Base-by-base conservation (phyloP, 2,888 invertebrate species). In the Smittia aterrima region DNA sequence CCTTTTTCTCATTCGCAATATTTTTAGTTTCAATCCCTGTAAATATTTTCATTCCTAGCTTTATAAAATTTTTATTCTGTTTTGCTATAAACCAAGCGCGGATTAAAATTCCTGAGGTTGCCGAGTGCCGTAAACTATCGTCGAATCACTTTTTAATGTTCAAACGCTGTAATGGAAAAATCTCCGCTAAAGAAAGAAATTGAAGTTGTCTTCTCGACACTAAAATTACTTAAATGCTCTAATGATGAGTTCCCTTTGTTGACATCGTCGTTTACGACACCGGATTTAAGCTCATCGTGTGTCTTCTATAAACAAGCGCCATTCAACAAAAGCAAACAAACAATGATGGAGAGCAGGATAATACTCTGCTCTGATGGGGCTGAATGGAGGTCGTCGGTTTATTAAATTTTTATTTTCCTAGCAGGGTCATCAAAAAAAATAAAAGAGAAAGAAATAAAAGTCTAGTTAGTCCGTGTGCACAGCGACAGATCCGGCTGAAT, bases 191-290 rank as follows among this genome's bases (percentile, higher is more conserved):
- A 3, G 32, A 32, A 9, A 3, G 32, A 32, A 32, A 9, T 6
- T 9, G 32, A 32, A 3, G 32, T 6, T 6, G 47, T 11, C 18
- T 58, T 13, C 58, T 58, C 58, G 58, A 18, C 16, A 64, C 16
- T 64, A 64, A 64, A 64, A 27, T 64, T 27, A 27, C n/a, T 20
- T 24, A 64, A 64, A 64, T 64, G 64, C 16, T 18, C 64, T 64
- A 64, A 64, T 64, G 20, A 64, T 27, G 64, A 27, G 27, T 6
- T 64, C 20, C n/a, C 64, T 25, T n/a, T 64, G 64, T 64, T 64
- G 64, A 64, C 64, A 64, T 64, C 27, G n/a, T 18, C 58, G 4
- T 58, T 58, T 58, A 58, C n/a, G 18, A 58, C 58, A 58, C 58
- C 22, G 58, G 58, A 58, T 58, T 58, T 58, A 18, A 58, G 58